A percentile compares a stretch with the other conserved stretches of the same genome.
Conservation (phyloP, 1,140 invertebrate species). For the Scaptomyza hsui region DNA sequence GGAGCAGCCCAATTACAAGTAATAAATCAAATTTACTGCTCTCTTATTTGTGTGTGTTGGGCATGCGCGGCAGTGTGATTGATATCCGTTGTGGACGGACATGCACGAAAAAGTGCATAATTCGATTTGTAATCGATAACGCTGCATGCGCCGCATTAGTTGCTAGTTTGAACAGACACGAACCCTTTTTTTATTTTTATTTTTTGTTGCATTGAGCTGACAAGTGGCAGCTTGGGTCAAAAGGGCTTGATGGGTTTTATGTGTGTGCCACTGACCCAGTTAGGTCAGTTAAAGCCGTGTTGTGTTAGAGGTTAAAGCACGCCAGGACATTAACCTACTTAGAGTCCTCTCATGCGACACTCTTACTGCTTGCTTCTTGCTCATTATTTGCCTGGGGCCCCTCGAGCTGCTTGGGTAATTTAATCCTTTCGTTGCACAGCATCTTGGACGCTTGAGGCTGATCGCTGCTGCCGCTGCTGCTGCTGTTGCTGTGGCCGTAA, state of each 20-base stretch:
- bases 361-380: slow-evolving; percentile 9
- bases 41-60: slow-evolving; percentile 1
- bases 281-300: slow-evolving; percentile 19
- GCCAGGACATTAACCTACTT: slow-evolving; percentile 71
- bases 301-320: slow-evolving; percentile 64
- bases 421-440: slow-evolving; percentile 63
- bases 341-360: slow-evolving; percentile 16
- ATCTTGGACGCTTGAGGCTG: slow-evolving; percentile 30
- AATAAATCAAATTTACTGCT: slow-evolving; percentile 61
- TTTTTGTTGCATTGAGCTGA: slow-evolving; percentile 13
- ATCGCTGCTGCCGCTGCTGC: slow-evolving; percentile 4
- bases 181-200: no score
- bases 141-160: slow-evolving; percentile 6
- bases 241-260: slow-evolving; percentile 46
- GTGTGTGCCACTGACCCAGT: slow-evolving; percentile 69
- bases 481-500: slow-evolving; percentile 16
- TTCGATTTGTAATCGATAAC: slow-evolving; percentile 73
- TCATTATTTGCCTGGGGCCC: slow-evolving; percentile 21
- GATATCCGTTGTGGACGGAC: slow-evolving; percentile 32
- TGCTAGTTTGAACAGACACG: background rate
- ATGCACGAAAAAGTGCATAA: slow-evolving; percentile 57
- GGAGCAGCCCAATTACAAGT: slow-evolving; percentile 10
- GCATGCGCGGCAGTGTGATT: slow-evolving; percentile 47
- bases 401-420: slow-evolving; percentile 53
- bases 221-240: slow-evolving; percentile 30